phyloP scores from a whole-genome alignment of 2,113 vertebrate genomes.

The Colistium nudipinnis region DNA sequence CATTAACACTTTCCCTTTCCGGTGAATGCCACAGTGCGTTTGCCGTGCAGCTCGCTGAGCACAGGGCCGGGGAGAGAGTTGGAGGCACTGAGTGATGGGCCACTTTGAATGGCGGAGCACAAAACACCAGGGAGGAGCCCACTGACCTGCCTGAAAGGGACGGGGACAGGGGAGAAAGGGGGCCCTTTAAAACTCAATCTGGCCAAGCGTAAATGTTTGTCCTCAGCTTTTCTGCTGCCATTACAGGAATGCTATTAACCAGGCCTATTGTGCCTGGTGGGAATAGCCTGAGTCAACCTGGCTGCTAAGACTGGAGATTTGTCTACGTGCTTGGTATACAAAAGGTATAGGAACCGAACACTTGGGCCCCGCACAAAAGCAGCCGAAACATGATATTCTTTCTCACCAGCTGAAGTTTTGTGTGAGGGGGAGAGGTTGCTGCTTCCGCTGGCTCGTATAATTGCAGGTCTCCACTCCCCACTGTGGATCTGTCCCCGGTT shows the following conservation, averaged over 20 bases:
- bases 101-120: conserved; percentile 40
- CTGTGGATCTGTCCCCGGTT: conserved; percentile 50
- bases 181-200: conserved; percentile 60
- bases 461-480: conserved; percentile 61
- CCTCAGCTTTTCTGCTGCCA: conserved; percentile 57
- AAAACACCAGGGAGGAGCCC: conserved; percentile 63
- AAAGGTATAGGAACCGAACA: conserved; percentile 70
- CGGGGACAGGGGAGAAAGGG: conserved; percentile 40
- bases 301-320: conserved; percentile 61
- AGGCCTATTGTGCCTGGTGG: conserved; percentile 58
- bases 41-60: conserved; percentile 11
- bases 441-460: conserved; percentile 60
- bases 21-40: conserved; percentile 14
- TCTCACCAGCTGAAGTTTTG: conserved; percentile 59
- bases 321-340: conserved; percentile 50
- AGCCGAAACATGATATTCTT: conserved; percentile 66
- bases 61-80: conserved; percentile 16
- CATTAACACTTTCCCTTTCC: background rate
- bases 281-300: conserved; percentile 60
- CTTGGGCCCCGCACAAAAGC: conserved; percentile 55
- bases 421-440: conserved; percentile 43
- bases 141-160: conserved; percentile 58
- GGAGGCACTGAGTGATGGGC: conserved; percentile 51
- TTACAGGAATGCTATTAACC: conserved; percentile 56
- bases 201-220: conserved; percentile 61